Conservation (phyloP, 2,888 invertebrate species). For the Aromia moschata region DNA sequence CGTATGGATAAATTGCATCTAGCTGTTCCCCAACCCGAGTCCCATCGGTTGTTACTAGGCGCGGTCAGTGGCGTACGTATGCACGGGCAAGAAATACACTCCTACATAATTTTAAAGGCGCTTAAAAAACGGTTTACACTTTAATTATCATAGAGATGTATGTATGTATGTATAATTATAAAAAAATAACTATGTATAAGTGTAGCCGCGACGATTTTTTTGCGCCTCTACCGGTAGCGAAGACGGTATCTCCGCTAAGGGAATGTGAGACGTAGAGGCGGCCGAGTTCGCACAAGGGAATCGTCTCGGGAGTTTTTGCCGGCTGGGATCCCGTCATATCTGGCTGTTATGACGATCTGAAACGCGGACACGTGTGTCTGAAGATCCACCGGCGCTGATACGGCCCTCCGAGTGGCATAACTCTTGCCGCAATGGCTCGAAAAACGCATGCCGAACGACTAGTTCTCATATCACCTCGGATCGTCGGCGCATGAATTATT, state of each 20-base stretch:
- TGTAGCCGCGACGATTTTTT: too few species aligned
- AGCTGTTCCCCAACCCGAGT: too few species aligned
- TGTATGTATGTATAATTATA: too few species aligned
- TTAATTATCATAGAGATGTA: too few species aligned
- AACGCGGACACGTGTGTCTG: constrained; percentile 55
- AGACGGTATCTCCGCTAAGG: constrained; percentile 22
- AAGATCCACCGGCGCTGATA: constrained; percentile 58
- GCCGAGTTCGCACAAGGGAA: constrained; percentile 41
- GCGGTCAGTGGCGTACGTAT: too few species aligned
- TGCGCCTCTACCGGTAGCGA: too few species aligned
- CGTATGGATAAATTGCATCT: too few species aligned
- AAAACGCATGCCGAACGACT: constrained; percentile 59
- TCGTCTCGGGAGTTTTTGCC: constrained; percentile 38
- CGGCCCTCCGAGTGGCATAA: constrained; percentile 58
- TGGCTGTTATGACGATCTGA: constrained; percentile 59
- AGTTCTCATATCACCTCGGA: constrained; percentile 60
- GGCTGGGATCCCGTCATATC: constrained; percentile 42
- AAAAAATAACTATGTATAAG: too few species aligned
- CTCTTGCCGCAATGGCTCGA: constrained; percentile 60
- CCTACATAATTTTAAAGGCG: too few species aligned
- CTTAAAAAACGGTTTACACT: too few species aligned
- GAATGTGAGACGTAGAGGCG: constrained; percentile 33
- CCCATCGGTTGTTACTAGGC: too few species aligned
- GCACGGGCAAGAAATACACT: too few species aligned
- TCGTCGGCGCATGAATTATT: constrained; percentile 59